Percentiles rank a stretch among this genome's conserved stretches.
phyloP scores from a whole-genome alignment of 2,113 vertebrate genomes.

The Daubentonia madagascariensis region DNA sequence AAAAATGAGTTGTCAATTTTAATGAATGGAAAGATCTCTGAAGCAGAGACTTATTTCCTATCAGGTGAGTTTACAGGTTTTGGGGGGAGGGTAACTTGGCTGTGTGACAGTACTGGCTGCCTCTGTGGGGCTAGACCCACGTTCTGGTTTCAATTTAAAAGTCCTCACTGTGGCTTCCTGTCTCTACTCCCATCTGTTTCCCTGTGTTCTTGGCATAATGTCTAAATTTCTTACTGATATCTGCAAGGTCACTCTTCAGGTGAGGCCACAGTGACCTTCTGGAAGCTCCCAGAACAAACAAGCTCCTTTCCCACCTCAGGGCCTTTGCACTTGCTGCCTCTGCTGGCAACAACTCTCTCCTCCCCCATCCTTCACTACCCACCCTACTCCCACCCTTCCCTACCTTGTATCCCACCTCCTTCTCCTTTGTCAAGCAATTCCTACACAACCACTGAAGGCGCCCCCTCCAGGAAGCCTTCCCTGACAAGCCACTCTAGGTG shows the following conservation, averaged over 20 bases:
- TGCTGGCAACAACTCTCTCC: background rate
- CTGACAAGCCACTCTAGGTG: background rate
- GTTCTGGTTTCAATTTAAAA: background rate
- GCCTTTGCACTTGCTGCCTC: background rate
- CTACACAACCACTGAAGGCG: background rate
- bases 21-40: background rate
- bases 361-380: no score
- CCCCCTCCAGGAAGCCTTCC: background rate
- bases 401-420: background rate
- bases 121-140: background rate
- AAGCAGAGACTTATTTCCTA: background rate
- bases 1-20: background rate
- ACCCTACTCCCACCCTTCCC: background rate
- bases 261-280: background rate
- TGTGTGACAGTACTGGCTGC: background rate
- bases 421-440: background rate
- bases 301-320: background rate
- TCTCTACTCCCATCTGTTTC: background rate
- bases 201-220: background rate
- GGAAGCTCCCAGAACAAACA: background rate
- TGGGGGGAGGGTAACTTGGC: background rate
- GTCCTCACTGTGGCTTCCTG: background rate
- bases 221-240: background rate
- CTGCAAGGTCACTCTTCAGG: background rate
- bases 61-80: background rate